Evolutionary conservation across 2,113 vertebrate genomes (phyloP), one percentile per base, ranked within the genome.

Genomic region (Corapipo altera): DNA sequence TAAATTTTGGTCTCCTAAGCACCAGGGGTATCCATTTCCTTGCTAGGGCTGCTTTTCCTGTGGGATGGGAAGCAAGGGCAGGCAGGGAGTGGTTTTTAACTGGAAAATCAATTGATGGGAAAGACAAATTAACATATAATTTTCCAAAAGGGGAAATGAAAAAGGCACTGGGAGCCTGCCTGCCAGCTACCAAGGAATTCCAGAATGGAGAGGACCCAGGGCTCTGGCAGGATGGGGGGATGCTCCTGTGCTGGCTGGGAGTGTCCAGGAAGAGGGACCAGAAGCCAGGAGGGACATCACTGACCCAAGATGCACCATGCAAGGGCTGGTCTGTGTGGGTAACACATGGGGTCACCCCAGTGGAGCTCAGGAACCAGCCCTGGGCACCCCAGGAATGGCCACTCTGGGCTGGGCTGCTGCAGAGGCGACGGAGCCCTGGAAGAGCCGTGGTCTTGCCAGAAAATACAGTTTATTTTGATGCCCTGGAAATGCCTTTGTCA

Each of bases 401-500:
- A 16, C 66, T 64, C 57, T 27, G 1, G 1, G 37, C 58, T 7
- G 35, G n/a, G 66, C 27, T 24, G 39, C 46, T 55, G 43, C 48
- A 57, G 76, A 70, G 41, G 12, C 0, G 1, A 62, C 24, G 57
- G 35, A 85, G 81, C 77, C 44, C 61, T 23, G 80, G 79, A 41
- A 32, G 11, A 55, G 20, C 74, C 16, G 11, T 4, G n/a, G 26
- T 48, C 71, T 39, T 80, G 0, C 0, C 82, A 71, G 65, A 55
- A 91, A 95, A 91, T 19, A 57, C 74, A 77, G 85, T 85, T 95
- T 95, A 83, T 93, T 96, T 91, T 74, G 93, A 77, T 93, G 95
- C 75, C 79, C 59, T 94, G 95, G 67, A 94, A 96, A 92, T 44
- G 85, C 85, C 82, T 93, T 74, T 93, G 85, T 96, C 95, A 95